These are phyloP conservation scores for Drosophila melanocephala DNA, from an alignment of 2,888 invertebrate species.

Conservation along the genomic window DNA sequence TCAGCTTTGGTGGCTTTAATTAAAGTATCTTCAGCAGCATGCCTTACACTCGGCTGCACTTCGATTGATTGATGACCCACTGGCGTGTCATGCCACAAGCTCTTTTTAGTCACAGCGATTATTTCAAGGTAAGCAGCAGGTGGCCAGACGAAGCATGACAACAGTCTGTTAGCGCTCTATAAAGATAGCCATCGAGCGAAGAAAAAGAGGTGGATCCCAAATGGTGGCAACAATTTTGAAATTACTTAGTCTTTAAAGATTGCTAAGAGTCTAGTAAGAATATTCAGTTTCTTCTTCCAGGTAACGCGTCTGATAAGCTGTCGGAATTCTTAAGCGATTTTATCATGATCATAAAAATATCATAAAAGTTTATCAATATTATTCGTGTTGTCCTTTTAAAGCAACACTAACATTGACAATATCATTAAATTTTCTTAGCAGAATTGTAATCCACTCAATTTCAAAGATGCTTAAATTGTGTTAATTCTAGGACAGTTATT, in stretches of 20 bases:
- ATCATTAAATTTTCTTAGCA: not conserved
- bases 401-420: not conserved
- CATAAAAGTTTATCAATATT: not conserved
- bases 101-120: not conserved
- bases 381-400: not conserved
- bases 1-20: constrained; percentile 49
- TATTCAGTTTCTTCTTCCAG: not conserved
- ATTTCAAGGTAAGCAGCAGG: constrained; percentile 41
- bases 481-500: not conserved
- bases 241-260: not conserved
- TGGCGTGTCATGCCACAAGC: constrained; percentile 26
- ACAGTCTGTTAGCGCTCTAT: constrained; percentile 46
- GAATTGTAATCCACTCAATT: not conserved
- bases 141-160: constrained; percentile 8
- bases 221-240: not conserved
- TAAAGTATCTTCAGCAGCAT: constrained; percentile 49
- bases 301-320: not conserved
- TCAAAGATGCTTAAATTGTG: not conserved
- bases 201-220: not conserved
- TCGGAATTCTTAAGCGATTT: not conserved
- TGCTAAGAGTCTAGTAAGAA: not conserved
- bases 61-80: constrained; percentile 54
- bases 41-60: constrained; percentile 29
- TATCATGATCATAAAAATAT: not conserved
- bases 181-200: constrained; percentile 45